Base-by-base conservation (phyloP, 2,888 invertebrate species). In the Xylota sylvarum region DNA sequence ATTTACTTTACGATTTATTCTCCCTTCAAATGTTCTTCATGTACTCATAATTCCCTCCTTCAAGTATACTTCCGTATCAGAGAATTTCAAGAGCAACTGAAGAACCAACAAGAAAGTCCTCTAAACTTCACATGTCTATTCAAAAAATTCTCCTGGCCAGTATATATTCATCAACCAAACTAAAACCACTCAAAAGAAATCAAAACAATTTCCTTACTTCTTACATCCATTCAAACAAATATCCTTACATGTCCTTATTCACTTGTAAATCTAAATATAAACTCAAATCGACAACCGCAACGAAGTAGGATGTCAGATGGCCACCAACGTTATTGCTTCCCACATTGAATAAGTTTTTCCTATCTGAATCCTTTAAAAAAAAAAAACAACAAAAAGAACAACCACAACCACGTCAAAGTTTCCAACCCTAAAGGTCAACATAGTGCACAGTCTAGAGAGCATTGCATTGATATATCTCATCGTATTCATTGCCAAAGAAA, bases 391-490 rank as follows among this genome's bases (percentile, higher is more conserved):
- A 40, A 77, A 69, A 48, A 10, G 9, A 10, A 35, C 17, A 35
- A 37, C 40, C 52, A 19, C 48, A 32, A 23, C 46, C 58, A 62
- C 55, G 55, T 43, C 37, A 52, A 69, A 77, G 10, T 17, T 55
- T 50, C 12, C 23, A 27, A 52, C 35, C 30, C 12, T 56, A 35
- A 52, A 65, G 58, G 74, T 67, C 55, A 67, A 32, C 40, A 62
- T 69, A 19, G 32, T 12, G 19, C 55, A 64, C 5, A 56, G 70
- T 82, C 56, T 58, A 48, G 64, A 70, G 48, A 37, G 32, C 77
- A 77, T 64, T 82, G 77, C 76, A 82, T 70, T 23, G 46, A 6
- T 69, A 62, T 76, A 62, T 76, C 55, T 14, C 67, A 55, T 69
- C 46, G 67, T 52, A 43, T n/a, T 52, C 62, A 32, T 55, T 2